Conservation (phyloP, 2,888 invertebrate genomes). For the Diarsia mendica region DNA sequence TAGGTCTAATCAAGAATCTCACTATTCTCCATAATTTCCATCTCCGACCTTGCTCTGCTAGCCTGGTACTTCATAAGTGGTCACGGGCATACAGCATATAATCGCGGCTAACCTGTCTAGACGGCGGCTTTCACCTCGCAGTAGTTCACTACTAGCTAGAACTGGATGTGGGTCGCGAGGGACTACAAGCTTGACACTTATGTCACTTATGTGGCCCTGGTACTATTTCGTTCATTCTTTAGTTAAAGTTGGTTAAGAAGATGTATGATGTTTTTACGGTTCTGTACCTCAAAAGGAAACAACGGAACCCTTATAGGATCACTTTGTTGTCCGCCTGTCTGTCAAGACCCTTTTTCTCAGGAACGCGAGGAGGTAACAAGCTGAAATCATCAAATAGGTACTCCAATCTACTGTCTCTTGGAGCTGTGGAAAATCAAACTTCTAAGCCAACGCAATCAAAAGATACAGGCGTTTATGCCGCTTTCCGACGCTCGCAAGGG, state of each 20-base stretch:
- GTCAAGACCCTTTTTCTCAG: too few relatives aligned
- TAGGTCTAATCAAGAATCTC: not conserved
- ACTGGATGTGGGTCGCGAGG: constrained; percentile 51
- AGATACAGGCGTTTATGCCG: too few relatives aligned
- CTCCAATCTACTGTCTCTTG: too few relatives aligned
- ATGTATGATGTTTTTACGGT: too few relatives aligned
- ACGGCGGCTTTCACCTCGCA: constrained; percentile 37
- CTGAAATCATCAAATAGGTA: too few relatives aligned
- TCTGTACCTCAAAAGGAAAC: too few relatives aligned
- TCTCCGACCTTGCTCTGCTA: constrained; percentile 47
- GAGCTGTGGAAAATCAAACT: too few relatives aligned
- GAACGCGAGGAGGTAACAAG: too few relatives aligned
- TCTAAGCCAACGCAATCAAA: too few relatives aligned
- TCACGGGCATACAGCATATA: constrained; percentile 28
- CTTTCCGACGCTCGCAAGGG: too few relatives aligned
- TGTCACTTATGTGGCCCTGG: constrained; percentile 41
- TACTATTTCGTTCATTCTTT: constrained; percentile 10
- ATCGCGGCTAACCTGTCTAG: constrained; percentile 35
- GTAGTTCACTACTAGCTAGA: constrained; percentile 19
- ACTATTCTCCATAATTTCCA: constrained; percentile 8
- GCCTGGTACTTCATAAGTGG: constrained; percentile 41
- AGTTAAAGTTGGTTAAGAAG: not conserved
- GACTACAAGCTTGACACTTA: constrained; percentile 8
- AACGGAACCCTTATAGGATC: too few relatives aligned
- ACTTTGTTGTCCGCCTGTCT: too few relatives aligned